Evolutionary conservation across 2,797 vertebrate species (phyloP).

Genomic region (Epinephelus malabaricus): DNA sequence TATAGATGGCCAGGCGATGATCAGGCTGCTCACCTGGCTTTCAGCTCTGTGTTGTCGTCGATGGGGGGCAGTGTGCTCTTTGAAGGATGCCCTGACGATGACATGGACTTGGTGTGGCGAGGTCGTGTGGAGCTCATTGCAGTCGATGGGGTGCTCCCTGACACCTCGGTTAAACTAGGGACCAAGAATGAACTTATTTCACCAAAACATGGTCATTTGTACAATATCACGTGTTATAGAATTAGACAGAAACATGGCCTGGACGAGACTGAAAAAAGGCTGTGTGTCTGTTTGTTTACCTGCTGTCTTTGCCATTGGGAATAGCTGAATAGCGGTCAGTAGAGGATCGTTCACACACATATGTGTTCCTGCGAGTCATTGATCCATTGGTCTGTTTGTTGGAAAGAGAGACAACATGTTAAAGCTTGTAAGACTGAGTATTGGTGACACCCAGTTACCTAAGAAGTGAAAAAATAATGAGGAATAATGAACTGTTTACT

Average conservation of each 20-base stretch:
- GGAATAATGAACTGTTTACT: too few species aligned
- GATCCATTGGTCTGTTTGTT: constrained; percentile 88
- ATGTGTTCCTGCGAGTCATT: constrained; percentile 94
- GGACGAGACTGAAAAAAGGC: neutral
- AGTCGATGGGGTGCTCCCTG: constrained; percentile 85
- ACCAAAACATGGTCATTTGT: neutral
- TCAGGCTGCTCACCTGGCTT: constrained; percentile 88
- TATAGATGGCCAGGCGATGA: neutral
- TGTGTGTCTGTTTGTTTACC: constrained; percentile 79
- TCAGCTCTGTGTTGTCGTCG: constrained; percentile 94
- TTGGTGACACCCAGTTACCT: neutral
- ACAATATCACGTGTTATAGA: neutral
- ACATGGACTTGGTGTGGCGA: constrained; percentile 99
- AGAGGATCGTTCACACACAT: constrained; percentile 93
- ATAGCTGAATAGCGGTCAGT: constrained; percentile 92
- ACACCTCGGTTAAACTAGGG: constrained; percentile 95
- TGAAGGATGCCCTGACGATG: constrained; percentile 95
- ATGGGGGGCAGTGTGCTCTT: constrained; percentile 97
- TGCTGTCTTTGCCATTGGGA: constrained; percentile 98
- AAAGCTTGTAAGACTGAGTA: neutral
- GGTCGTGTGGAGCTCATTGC: constrained; percentile 90
- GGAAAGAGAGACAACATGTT: constrained; percentile 13
- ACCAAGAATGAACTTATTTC: neutral
- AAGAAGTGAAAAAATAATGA: neutral
- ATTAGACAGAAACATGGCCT: neutral